Base-by-base conservation (phyloP, 1,140 invertebrate species). In the Dreissena polymorpha region DNA sequence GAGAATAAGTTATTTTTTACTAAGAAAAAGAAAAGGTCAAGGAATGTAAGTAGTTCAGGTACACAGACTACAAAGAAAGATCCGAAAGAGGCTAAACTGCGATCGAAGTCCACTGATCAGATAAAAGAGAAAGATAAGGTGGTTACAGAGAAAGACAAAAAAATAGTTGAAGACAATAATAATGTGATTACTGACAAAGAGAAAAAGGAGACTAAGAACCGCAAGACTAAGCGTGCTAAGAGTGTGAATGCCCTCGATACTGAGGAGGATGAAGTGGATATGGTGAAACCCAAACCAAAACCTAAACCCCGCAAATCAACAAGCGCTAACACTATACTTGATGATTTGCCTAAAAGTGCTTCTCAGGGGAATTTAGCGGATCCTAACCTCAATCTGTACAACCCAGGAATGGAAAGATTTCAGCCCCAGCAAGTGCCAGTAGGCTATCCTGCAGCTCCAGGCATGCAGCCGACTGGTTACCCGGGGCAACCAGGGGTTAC, bases 211-310 rank as follows among this genome's bases (percentile, higher is more conserved):
- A 65, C 63, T n/a, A 50, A 64, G 50, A n/a, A 50, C n/a, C 63
- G 49, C 27, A 64, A 71, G 57, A 83, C 50, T 14, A 79, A 84
- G 23, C 67, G 67, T 14, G 71, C 69, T 49, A 73, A 78, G 49
- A 78, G 69, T 55, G 63, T 76, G 55, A 78, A 67, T 53, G 63
- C 50, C 14, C 27, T 70, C 18, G 18, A 64, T 49, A 25, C 50
- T 63, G 69, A 55, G 29, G 75, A 77, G n/a, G 75, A 82, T 21
- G 60, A 69, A 21, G 18, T 63, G 12, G 68, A 78, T 50, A 85
- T 85, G 79, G 83, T 83, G 16, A 86, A 86, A 55, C 84, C 85
- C 18, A 89, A 89, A 75, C 89, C 89, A 13, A 90, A 90, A 85
- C 85, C 86, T 60, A 86, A 85, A 80, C 89, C 89, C 14, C 70